Conservation (phyloP, 2,113 vertebrate genomes). For the Paradisaea rubra region DNA sequence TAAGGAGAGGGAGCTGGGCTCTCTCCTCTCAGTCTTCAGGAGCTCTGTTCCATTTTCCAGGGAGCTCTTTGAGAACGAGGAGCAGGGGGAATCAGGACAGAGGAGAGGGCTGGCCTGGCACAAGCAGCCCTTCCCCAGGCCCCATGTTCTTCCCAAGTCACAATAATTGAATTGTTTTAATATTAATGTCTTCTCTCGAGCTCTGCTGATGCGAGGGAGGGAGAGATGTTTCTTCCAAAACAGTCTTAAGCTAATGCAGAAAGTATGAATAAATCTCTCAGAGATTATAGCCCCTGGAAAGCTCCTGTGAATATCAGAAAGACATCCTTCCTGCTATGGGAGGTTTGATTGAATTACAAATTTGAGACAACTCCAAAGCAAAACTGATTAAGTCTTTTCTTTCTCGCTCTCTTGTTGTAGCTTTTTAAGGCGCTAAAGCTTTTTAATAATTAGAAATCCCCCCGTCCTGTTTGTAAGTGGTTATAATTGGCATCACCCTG, state of each 20-base stretch:
- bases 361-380: conserved; percentile 52
- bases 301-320: conserved; percentile 49
- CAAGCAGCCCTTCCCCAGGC: not conserved
- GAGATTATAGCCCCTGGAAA: conserved; percentile 61
- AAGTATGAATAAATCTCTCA: conserved; percentile 62
- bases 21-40: not conserved
- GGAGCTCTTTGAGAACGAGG: not conserved
- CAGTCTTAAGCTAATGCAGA: conserved; percentile 57
- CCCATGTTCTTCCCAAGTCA: not conserved
- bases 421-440: not conserved
- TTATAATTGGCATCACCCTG: not conserved
- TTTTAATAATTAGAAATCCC: conserved; percentile 31
- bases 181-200: conserved; percentile 38
- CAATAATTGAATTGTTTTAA: conserved; percentile 50
- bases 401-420: not conserved
- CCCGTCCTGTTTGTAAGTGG: not conserved
- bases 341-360: conserved; percentile 64
- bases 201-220: conserved; percentile 5
- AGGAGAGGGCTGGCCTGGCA: not conserved
- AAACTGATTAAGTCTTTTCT: conserved; percentile 61
- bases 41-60: not conserved
- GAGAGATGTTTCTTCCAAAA: conserved; percentile 40
- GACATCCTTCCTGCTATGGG: conserved; percentile 37
- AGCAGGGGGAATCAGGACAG: not conserved
- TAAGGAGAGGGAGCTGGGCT: not conserved